These are phyloP conservation scores for Drosophila pseudoobscura DNA, from an alignment of 1,140 invertebrate genomes.

Conservation along the genomic window DNA sequence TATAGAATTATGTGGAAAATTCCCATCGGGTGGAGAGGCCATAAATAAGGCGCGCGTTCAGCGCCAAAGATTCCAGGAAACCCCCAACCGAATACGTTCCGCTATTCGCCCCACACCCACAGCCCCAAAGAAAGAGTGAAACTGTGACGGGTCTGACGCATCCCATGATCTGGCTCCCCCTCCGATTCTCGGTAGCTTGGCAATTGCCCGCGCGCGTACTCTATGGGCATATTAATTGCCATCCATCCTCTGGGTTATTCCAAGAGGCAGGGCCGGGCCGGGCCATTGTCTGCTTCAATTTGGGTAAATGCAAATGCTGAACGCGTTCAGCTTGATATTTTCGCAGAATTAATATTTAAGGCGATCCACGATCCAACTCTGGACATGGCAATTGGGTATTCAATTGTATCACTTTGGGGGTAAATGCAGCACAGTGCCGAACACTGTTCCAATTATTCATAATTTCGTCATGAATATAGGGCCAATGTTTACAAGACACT, in stretches of 20 bases:
- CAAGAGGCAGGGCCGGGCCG: conserved; percentile 1
- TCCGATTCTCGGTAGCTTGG: conserved; percentile 52
- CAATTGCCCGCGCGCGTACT: conserved; percentile 54
- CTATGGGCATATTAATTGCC: conserved; percentile 71
- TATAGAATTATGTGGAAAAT: conserved; percentile 53
- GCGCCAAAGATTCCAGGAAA: conserved; percentile 39
- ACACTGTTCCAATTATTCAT: no score
- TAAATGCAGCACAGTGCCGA: no score
- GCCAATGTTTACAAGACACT: no score
- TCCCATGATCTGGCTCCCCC: conserved; percentile 16
- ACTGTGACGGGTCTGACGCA: conserved; percentile 24
- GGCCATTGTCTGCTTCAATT: conserved; percentile 24
- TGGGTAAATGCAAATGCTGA: conserved; percentile 46
- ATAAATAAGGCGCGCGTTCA: conserved; percentile 30
- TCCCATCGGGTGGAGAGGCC: conserved; percentile 1
- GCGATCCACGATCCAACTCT: not conserved
- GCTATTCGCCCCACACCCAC: conserved; percentile 28
- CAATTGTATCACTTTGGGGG: not conserved
- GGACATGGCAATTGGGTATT: conserved; percentile 29
- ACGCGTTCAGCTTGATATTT: conserved; percentile 33
- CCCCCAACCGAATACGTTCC: conserved; percentile 5
- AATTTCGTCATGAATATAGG: no score
- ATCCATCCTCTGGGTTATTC: not conserved
- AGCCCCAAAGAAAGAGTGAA: conserved; percentile 18
- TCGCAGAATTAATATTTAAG: conserved; percentile 54